Percentiles rank a stretch among this genome's conserved stretches.
Evolutionary conservation across 2,113 vertebrate genomes (phyloP).

Genomic region (Calidris pugnax): DNA sequence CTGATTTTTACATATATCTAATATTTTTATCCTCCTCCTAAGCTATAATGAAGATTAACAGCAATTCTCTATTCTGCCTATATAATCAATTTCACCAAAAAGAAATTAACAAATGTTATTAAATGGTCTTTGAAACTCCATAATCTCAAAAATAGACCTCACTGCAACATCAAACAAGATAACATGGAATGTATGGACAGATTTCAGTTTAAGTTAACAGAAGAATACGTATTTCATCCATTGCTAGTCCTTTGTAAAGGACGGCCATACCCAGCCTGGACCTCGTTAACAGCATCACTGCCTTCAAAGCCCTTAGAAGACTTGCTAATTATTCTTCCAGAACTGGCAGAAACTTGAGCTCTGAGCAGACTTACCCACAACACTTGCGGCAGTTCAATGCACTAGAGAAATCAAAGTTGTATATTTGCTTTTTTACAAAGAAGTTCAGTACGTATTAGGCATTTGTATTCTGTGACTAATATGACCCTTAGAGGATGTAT

Average conservation of each 20-base stretch:
- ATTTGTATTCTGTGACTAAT: not conserved
- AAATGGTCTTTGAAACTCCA: not conserved
- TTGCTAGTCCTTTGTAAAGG: not conserved
- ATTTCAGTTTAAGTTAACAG: not conserved
- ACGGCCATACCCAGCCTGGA: not conserved
- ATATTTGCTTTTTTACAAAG: constrained; percentile 40
- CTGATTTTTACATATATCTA: not conserved
- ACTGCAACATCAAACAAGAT: not conserved
- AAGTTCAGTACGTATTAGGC: not conserved
- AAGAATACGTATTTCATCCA: not conserved
- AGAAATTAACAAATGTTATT: not conserved
- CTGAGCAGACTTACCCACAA: constrained; percentile 1
- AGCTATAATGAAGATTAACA: not conserved
- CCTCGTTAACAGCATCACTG: not conserved
- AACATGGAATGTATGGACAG: not conserved
- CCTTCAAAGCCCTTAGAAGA: not conserved
- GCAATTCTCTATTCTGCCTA: not conserved
- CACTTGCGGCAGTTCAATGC: constrained; percentile 36
- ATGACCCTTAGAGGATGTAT: not conserved
- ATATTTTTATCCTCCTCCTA: not conserved
- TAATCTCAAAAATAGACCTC: not conserved
- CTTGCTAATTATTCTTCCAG: constrained; percentile 28
- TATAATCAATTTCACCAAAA: not conserved
- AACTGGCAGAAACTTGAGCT: constrained; percentile 51
- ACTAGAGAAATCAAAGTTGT: constrained; percentile 61